Conservation (phyloP, 2,797 vertebrate genomes). For the Tenualosa ilisha region DNA sequence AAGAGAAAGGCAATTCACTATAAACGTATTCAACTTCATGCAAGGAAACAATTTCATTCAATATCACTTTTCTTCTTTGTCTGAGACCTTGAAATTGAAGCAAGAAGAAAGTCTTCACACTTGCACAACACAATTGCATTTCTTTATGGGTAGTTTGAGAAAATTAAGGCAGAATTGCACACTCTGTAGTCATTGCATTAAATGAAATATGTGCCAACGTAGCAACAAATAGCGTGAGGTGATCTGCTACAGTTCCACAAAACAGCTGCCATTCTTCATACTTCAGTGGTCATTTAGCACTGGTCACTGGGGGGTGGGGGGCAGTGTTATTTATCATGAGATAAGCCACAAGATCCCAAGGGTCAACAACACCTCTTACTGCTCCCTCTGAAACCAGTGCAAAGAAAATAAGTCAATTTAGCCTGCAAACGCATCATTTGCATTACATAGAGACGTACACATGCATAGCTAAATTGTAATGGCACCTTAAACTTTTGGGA, state of each 20-base stretch:
- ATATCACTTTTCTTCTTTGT: neutral
- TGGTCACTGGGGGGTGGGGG: neutral
- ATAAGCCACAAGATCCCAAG: neutral
- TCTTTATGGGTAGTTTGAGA: neutral
- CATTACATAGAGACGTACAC: constrained; percentile 55
- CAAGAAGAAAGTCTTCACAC: neutral
- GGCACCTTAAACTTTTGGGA: constrained; percentile 25
- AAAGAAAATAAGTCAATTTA: constrained; percentile 16
- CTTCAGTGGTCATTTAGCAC: neutral
- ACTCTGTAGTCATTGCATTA: neutral
- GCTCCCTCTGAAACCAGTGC: neutral
- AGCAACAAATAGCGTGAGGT: too few relatives aligned
- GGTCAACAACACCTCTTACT: neutral
- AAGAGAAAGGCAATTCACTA: neutral
- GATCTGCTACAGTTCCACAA: neutral
- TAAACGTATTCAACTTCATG: neutral
- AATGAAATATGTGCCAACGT: neutral
- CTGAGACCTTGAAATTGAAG: neutral
- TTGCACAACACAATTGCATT: neutral
- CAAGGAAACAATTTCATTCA: neutral
- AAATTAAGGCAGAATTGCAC: neutral
- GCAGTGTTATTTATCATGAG: neutral
- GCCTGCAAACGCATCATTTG: constrained; percentile 36
- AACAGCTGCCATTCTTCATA: too few relatives aligned
- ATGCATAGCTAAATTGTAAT: constrained; percentile 43